Percentiles rank a stretch among this genome's conserved stretches.
Conservation (phyloP, 37 sponge, comb jelly and placozoan genomes). For the Diacarnus erythraeanus region DNA sequence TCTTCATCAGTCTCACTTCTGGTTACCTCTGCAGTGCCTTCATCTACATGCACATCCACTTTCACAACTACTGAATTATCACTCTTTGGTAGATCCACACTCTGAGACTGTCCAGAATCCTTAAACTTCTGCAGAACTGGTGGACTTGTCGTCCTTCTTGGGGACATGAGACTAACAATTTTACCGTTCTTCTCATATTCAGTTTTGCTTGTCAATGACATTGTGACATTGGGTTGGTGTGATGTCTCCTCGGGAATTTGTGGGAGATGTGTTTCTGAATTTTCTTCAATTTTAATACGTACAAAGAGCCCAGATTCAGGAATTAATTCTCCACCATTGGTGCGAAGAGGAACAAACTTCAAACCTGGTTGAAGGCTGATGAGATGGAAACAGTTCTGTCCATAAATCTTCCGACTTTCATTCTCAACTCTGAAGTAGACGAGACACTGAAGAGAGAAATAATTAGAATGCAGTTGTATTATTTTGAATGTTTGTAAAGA, state of each 20-base stretch:
- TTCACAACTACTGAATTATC: too few relatives aligned
- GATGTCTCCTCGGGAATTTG: not conserved
- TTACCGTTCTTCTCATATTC: too few relatives aligned
- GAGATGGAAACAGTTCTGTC: constrained; percentile 73
- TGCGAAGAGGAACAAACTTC: constrained; percentile 62
- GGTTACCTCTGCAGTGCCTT: not conserved
- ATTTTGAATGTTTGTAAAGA: too few relatives aligned
- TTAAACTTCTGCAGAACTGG: not conserved
- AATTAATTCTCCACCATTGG: constrained; percentile 56
- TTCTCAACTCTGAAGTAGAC: constrained; percentile 63
- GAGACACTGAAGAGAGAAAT: constrained; percentile 42
- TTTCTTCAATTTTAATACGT: constrained; percentile 24
- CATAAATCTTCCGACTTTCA: constrained; percentile 25
- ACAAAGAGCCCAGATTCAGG: constrained; percentile 71
- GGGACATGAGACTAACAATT: too few relatives aligned
- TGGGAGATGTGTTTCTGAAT: not conserved
- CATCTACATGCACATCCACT: not conserved
- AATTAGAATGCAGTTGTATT: too few relatives aligned
- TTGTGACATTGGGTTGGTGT: too few relatives aligned
- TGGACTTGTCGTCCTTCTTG: not conserved
- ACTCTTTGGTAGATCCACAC: too few relatives aligned
- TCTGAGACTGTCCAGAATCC: too few relatives aligned
- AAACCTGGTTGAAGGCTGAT: constrained; percentile 58
- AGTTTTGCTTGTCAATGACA: too few relatives aligned
- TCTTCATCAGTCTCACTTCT: too few relatives aligned